A percentile compares a stretch with the other conserved stretches of the same genome.
phyloP scores from a whole-genome alignment of 2,113 vertebrate genomes.

The Plectropomus leopardus region DNA sequence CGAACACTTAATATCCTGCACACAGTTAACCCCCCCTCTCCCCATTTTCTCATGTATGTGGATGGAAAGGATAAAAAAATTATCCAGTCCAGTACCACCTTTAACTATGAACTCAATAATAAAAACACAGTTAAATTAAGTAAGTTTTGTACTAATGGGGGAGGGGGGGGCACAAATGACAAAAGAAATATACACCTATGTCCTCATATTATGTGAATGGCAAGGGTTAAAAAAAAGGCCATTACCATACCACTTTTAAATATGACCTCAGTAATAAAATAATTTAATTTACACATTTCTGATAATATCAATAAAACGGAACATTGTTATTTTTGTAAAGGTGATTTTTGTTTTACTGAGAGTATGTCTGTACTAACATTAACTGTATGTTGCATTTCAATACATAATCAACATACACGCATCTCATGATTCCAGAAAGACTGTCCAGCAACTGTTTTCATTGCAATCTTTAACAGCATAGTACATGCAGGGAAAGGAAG shows the following conservation, averaged over 20 bases:
- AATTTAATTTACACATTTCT: background rate
- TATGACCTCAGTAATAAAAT: background rate
- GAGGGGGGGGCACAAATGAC: too few relatives aligned
- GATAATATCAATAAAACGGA: background rate
- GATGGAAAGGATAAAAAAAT: background rate
- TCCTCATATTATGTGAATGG: background rate
- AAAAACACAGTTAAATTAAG: background rate
- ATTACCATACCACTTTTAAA: background rate
- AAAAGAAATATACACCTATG: too few relatives aligned
- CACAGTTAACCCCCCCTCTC: too few relatives aligned
- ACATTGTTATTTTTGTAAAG: background rate
- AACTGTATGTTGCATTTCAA: conserved; percentile 8
- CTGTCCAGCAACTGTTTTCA: conserved; percentile 17
- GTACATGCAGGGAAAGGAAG: conserved; percentile 17
- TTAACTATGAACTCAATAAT: background rate
- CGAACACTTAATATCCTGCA: too few relatives aligned
- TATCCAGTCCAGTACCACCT: background rate
- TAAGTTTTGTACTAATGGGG: too few relatives aligned
- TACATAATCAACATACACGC: conserved; percentile 11
- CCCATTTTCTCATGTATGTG: too few relatives aligned
- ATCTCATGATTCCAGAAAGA: conserved; percentile 2
- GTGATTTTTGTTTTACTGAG: background rate
- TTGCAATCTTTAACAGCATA: conserved; percentile 30
- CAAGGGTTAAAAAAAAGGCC: background rate
- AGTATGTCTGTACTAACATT: background rate